Conservation (phyloP, 1,140 invertebrate genomes). For the Drosophila kepulauana region DNA sequence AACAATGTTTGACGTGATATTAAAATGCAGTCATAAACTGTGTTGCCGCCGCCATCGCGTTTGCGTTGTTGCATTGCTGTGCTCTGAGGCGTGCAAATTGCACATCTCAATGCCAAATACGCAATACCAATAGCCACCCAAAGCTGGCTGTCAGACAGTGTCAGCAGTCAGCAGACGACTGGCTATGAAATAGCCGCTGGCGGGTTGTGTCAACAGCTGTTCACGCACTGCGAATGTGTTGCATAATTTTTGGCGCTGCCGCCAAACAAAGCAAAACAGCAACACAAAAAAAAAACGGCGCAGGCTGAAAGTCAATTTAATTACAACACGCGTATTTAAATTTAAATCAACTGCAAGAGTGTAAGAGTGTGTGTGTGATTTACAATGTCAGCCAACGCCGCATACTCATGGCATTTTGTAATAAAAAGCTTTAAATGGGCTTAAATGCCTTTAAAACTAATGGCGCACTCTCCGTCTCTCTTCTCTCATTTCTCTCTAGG, state of each 20-base stretch:
- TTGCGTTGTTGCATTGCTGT: constrained; percentile 22
- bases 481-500: neutral
- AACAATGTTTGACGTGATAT: constrained; percentile 77
- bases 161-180: constrained; percentile 33
- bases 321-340: constrained; percentile 69
- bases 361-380: constrained; percentile 22
- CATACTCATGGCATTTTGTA: constrained; percentile 12
- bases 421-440: constrained; percentile 53
- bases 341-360: constrained; percentile 63
- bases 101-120: constrained; percentile 72
- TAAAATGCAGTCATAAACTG: constrained; percentile 75
- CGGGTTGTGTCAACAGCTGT: constrained; percentile 72
- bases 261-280: constrained; percentile 4
- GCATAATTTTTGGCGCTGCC: constrained; percentile 67
- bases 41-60: neutral
- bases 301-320: constrained; percentile 71
- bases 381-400: constrained; percentile 37
- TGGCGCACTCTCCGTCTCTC: neutral
- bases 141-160: constrained; percentile 42
- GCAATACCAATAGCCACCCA: neutral
- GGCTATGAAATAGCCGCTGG: constrained; percentile 68
- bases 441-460: constrained; percentile 51
- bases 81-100: constrained; percentile 72
- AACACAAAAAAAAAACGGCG: constrained; percentile 17
- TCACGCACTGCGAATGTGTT: constrained; percentile 43